A percentile compares a stretch with the other conserved stretches of the same genome.
Conservation (phyloP, 1,140 invertebrate species). For the Bombus superbus region DNA sequence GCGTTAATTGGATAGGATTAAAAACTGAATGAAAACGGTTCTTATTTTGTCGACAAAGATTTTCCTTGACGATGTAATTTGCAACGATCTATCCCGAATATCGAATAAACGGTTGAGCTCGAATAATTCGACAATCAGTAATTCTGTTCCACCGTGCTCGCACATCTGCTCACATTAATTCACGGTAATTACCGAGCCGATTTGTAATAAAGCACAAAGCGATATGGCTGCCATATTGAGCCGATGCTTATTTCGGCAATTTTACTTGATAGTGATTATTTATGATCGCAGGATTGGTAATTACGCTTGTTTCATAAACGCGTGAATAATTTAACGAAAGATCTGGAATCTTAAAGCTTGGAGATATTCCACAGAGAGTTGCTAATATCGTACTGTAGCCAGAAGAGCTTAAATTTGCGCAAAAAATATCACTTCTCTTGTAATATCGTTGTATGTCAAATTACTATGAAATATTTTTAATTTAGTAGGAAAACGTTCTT, state of each 20-base stretch:
- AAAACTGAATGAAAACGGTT: background rate
- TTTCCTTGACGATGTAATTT: too few relatives aligned
- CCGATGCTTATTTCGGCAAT: slow-evolving; percentile 1
- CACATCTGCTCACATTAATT: slow-evolving; percentile 37
- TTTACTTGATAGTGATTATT: slow-evolving; percentile 5
- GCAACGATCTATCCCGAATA: background rate
- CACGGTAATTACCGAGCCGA: slow-evolving; percentile 13
- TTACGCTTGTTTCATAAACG: background rate
- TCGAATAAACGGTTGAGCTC: background rate
- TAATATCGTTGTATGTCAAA: background rate
- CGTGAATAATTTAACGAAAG: background rate
- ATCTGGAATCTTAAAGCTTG: background rate
- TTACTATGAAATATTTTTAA: too few relatives aligned
- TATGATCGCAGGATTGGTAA: slow-evolving; percentile 5
- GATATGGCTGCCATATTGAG: background rate
- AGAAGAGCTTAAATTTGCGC: too few relatives aligned
- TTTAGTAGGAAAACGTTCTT: background rate
- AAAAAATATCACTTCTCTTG: background rate
- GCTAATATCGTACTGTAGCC: background rate
- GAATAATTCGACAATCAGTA: slow-evolving; percentile 17
- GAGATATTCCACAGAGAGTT: background rate
- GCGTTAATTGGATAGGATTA: background rate
- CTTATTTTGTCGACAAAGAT: background rate
- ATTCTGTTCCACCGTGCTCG: background rate
- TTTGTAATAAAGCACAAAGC: slow-evolving; percentile 28